Evolutionary conservation across 2,797 vertebrate genomes (phyloP).

Genomic region (Mus caroli): DNA sequence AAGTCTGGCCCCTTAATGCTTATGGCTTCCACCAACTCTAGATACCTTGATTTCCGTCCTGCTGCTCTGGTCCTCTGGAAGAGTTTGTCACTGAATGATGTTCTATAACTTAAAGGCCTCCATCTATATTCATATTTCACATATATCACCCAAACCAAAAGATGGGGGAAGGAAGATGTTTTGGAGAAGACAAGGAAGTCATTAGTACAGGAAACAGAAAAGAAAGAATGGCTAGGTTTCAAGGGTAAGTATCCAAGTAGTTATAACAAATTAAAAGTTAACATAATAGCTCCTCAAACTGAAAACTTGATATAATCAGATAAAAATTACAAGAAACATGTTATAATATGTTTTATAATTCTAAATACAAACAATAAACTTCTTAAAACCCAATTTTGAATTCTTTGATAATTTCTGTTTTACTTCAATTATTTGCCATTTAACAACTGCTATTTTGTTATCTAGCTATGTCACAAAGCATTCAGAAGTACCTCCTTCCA

Average conservation of each 20-base stretch:
- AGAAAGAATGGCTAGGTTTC: constrained; percentile 81
- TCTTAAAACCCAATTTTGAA: constrained; percentile 55
- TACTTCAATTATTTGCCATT: constrained; percentile 34
- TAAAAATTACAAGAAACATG: constrained; percentile 45
- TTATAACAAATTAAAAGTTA: constrained; percentile 64
- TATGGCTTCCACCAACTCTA: constrained; percentile 76
- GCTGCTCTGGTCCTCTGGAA: constrained; percentile 96
- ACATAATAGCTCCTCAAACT: constrained; percentile 1
- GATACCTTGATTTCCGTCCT: constrained; percentile 91
- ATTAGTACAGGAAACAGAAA: constrained; percentile 88
- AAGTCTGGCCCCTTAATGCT: constrained; percentile 67
- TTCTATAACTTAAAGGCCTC: constrained; percentile 96
- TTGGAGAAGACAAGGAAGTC: constrained; percentile 86
- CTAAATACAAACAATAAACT: constrained; percentile 59
- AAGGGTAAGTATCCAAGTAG: constrained; percentile 78
- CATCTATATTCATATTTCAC: constrained; percentile 91
- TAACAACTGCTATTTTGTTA: constrained; percentile 40
- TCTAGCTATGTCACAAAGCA: constrained; percentile 41
- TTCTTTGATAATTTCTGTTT: constrained; percentile 34
- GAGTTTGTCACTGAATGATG: constrained; percentile 94
- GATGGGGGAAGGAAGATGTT: constrained; percentile 84
- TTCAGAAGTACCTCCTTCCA: constrained; percentile 38
- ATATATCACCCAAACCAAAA: constrained; percentile 87
- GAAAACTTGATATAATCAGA: constrained; percentile 37
- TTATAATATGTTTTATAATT: constrained; percentile 41